These are phyloP conservation scores for Junonia oenone DNA, from an alignment of 2,888 invertebrate species.

Conservation along the genomic window DNA sequence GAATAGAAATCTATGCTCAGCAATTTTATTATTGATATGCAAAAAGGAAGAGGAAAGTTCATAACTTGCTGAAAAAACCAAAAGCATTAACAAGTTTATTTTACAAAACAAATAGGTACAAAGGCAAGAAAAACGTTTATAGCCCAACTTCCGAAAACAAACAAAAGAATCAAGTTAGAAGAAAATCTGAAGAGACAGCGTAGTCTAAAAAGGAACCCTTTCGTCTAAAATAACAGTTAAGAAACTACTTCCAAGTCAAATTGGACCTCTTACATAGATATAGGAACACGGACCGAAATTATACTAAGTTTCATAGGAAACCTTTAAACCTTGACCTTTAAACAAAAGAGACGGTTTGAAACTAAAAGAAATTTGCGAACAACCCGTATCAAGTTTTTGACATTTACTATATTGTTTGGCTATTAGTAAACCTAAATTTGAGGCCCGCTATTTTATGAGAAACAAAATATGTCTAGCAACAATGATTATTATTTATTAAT, in stretches of 20 bases:
- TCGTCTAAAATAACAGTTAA: conserved; percentile 2
- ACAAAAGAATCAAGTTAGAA: not conserved
- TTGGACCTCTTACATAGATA: not conserved
- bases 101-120: not conserved
- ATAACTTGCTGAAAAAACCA: too few species aligned
- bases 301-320: not conserved
- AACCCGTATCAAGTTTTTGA: not conserved
- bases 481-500: too few species aligned
- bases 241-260: conserved; percentile 9
- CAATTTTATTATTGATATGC: too few species aligned
- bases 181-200: not conserved
- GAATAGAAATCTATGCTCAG: not conserved
- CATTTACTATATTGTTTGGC: not conserved
- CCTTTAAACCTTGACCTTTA: not conserved
- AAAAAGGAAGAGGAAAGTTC: too few species aligned
- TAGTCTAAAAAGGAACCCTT: not conserved
- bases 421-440: too few species aligned
- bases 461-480: too few species aligned
- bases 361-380: not conserved
- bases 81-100: too few species aligned
- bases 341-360: not conserved
- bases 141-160: not conserved
- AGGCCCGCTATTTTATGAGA: too few species aligned
- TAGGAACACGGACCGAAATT: conserved; percentile 1
- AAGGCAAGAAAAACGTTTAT: not conserved